A percentile compares a stretch with the other conserved stretches of the same genome.
These are phyloP conservation scores for Casuarius casuarius DNA, from an alignment of 2,113 vertebrate genomes.

Conservation along the genomic window DNA sequence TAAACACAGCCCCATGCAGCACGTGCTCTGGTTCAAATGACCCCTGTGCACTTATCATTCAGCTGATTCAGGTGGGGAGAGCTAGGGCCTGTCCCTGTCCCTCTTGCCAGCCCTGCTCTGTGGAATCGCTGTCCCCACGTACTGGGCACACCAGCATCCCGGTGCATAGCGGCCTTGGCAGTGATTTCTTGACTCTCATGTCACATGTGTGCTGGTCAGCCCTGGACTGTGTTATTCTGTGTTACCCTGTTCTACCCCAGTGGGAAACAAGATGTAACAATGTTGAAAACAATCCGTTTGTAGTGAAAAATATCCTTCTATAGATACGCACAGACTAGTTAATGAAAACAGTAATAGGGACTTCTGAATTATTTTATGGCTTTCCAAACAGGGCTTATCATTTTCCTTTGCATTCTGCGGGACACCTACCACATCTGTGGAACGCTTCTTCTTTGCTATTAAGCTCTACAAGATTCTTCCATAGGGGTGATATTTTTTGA, in stretches of 20 bases:
- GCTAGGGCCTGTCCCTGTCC: neutral
- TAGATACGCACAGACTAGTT: neutral
- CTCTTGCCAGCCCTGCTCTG: neutral
- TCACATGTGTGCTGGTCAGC: neutral
- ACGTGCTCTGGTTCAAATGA: neutral
- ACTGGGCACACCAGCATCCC: neutral
- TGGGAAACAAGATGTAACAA: neutral
- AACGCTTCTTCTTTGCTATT: neutral
- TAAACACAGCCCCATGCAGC: neutral
- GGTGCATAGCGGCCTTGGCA: neutral
- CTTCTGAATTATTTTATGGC: neutral
- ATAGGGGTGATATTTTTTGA: conserved; percentile 1
- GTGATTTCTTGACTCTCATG: fast-evolving
- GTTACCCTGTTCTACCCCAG: neutral
- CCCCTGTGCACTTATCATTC: fast-evolving
- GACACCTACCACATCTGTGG: neutral
- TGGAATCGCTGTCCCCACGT: neutral
- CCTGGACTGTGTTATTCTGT: fast-evolving
- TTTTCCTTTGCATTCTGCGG: neutral
- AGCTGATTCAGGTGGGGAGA: neutral
- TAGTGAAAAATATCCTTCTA: neutral
- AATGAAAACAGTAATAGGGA: neutral
- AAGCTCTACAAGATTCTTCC: conserved; percentile 26
- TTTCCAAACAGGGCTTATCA: neutral
- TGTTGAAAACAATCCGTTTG: neutral